These are phyloP conservation scores for Tokudaia tokunoshimensis DNA, from an alignment of 2,797 vertebrate genomes.

Conservation along the genomic window DNA sequence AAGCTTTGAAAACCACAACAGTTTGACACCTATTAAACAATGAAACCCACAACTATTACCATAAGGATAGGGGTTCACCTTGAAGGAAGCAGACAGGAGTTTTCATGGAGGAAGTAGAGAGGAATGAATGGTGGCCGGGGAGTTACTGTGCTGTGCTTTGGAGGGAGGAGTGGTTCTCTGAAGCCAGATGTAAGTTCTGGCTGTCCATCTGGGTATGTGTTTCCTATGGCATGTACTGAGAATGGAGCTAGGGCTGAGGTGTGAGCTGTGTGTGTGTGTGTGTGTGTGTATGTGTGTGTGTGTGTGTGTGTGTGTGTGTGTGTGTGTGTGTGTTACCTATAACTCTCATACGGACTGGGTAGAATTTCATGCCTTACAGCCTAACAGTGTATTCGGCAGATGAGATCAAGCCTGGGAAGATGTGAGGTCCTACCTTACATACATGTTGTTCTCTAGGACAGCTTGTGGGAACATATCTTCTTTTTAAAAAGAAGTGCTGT, in stretches of 20 bases:
- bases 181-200: neutral
- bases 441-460: neutral
- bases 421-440: neutral
- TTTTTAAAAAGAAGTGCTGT: neutral
- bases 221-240: neutral
- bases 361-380: neutral
- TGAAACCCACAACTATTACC: neutral
- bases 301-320: neutral
- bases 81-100: neutral
- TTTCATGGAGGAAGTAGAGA: neutral
- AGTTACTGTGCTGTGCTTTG: rapidly evolving
- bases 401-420: constrained; percentile 18
- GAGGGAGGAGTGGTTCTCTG: neutral
- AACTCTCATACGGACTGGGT: neutral
- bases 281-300: neutral
- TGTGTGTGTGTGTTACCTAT: no score
- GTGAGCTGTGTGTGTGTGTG: neutral
- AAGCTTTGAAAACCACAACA: neutral
- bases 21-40: neutral
- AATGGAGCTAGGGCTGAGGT: neutral
- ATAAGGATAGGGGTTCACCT: neutral
- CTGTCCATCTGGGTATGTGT: neutral
- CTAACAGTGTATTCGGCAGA: constrained; percentile 11
- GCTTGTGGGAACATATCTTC: neutral
- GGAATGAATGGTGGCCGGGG: neutral